Base-by-base conservation (phyloP, 1,140 invertebrate species). In the Aphidius ervi region DNA sequence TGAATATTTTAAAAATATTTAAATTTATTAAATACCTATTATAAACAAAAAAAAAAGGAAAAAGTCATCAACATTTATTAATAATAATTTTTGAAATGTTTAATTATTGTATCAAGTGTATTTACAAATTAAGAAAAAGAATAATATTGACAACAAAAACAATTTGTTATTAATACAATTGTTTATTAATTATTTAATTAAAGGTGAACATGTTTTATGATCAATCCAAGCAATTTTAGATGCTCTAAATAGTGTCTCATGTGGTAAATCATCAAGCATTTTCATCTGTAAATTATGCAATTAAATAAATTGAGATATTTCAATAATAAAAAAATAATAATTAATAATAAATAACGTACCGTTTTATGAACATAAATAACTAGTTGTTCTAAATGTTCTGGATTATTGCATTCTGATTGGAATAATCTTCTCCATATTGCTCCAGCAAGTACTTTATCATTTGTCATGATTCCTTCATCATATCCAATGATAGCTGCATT, bases 401-500 rank as follows among this genome's bases (percentile, higher is more conserved):
- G 84, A 66, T 86, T 77, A 50, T 86, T 81, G 62, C 82, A 81
- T 58, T 85, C 74, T 61, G 82, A 80, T 61, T 82, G 78, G 65
- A 93, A 91, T 67, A 95, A 85, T 61, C 88, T 83, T 67, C 89
- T 83, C 93, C 93, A 96, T n/a, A 95, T 62, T 9, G 91, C 90
- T 41, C 83, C 85, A 23, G 93, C 92, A 59, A 96, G 76, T 7
- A 87, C 77, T 61, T 76, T 82, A 71, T 93, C 91, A 71, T 88
- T 85, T 48, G 83, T 83, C 66, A 85, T 78, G 10, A 94, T 69
- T 23, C 91, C 92, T 82, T 95, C 92, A 75, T 95, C 92, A 70
- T 94, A 94, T n/a, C 83, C 83, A 63, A 94, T 84, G 31, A 95
- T 70, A 47, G 89, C 85, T n/a, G 90, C 90, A 76, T 92, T 88